These are phyloP conservation scores for Hemichromis elongatus DNA, from an alignment of 2,113 vertebrate genomes.

Conservation along the genomic window DNA sequence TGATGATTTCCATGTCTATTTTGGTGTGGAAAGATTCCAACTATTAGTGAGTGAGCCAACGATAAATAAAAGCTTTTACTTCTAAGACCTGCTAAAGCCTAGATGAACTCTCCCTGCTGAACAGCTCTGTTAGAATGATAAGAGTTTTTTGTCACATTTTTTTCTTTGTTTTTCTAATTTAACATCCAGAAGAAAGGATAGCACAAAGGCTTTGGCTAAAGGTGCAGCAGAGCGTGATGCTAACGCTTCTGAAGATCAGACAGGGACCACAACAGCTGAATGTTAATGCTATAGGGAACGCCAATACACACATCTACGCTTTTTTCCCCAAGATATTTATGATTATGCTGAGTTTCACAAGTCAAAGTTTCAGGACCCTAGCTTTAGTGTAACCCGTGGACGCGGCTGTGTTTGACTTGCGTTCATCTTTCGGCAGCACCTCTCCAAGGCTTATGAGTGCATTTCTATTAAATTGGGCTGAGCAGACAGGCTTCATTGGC, in stretches of 20 bases:
- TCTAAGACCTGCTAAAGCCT: neutral
- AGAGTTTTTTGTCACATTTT: neutral
- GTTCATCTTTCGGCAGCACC: neutral
- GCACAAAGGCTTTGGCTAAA: neutral
- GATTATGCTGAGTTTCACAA: neutral
- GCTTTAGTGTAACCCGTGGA: neutral
- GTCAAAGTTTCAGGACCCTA: neutral
- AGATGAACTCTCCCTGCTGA: neutral
- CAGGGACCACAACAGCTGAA: neutral
- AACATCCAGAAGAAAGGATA: neutral
- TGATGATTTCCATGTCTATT: neutral
- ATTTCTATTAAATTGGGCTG: neutral
- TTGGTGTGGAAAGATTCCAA: neutral
- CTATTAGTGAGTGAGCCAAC: neutral
- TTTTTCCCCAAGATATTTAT: fast-evolving
- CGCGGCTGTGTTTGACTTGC: neutral
- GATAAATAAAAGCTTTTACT: neutral
- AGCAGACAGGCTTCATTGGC: slow-evolving; percentile 21
- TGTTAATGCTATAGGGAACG: fast-evolving
- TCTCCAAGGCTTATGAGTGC: neutral
- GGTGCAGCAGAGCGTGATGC: neutral
- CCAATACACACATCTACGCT: neutral
- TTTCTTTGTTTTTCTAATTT: neutral
- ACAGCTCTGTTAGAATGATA: neutral
- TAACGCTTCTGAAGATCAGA: neutral